Percentiles rank a stretch among this genome's conserved stretches.
phyloP scores from a whole-genome alignment of 1,140 invertebrate species.

The Micrasema minimum region DNA sequence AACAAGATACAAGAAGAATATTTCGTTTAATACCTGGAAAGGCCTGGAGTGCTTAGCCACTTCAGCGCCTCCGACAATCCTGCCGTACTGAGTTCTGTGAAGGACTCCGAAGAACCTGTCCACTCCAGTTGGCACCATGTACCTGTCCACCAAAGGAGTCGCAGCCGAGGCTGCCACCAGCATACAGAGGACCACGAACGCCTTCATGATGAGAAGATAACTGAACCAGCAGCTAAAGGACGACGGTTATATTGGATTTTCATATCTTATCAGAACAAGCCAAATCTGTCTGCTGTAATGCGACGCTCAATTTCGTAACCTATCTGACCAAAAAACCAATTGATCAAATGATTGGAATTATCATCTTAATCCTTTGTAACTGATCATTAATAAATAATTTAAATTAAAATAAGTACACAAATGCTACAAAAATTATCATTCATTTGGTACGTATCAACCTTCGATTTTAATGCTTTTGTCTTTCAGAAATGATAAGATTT shows the following conservation, averaged over 20 bases:
- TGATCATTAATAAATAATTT: too few species aligned
- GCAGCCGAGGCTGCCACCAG: conserved; percentile 40
- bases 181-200: conserved; percentile 23
- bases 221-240: neutral
- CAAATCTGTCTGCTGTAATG: too few species aligned
- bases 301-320: too few species aligned
- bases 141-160: conserved; percentile 21
- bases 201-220: conserved; percentile 42
- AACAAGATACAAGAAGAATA: too few species aligned
- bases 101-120: conserved; percentile 47
- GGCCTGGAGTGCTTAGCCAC: conserved; percentile 40
- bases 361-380: too few species aligned
- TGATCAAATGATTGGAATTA: too few species aligned
- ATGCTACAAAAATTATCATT: too few species aligned
- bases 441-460: too few species aligned
- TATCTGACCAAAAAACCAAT: too few species aligned
- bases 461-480: too few species aligned
- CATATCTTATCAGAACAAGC: neutral
- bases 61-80: conserved; percentile 46
- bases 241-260: conserved; percentile 8
- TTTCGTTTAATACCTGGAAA: conserved; percentile 45
- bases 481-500: too few species aligned
- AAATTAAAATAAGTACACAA: too few species aligned
- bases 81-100: conserved; percentile 28
- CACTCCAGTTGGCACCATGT: conserved; percentile 43